Conservation (phyloP, 2,888 invertebrate species). For the Noctua janthe region DNA sequence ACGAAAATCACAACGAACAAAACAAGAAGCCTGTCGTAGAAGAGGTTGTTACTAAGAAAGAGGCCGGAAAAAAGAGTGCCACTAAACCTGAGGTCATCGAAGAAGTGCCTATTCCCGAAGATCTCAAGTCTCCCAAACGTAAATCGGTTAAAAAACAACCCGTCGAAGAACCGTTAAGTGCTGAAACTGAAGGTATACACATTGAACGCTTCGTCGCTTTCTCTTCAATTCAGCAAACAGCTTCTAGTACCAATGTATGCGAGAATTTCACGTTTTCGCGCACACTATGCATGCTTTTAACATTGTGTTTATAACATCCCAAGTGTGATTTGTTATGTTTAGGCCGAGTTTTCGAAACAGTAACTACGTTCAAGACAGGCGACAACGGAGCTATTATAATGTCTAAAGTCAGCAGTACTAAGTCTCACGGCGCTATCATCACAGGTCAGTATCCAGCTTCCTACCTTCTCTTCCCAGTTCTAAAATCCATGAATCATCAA, state of each 20-base stretch:
- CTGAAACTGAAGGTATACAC: constrained; percentile 88
- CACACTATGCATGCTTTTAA: constrained; percentile 86
- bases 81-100: constrained; percentile 83
- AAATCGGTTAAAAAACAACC: constrained; percentile 86
- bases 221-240: constrained; percentile 82
- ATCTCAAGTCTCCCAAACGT: constrained; percentile 82
- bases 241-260: constrained; percentile 77
- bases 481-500: constrained; percentile 69
- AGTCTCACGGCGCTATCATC: constrained; percentile 91
- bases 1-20: constrained; percentile 83
- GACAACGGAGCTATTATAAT: constrained; percentile 86
- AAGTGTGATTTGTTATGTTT: constrained; percentile 89
- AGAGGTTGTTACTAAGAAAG: constrained; percentile 77
- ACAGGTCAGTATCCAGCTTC: constrained; percentile 91
- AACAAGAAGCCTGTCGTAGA: constrained; percentile 77
- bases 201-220: constrained; percentile 82
- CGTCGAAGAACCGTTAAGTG: constrained; percentile 87
- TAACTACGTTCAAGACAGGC: constrained; percentile 89
- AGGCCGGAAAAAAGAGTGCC: constrained; percentile 77
- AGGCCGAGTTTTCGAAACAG: constrained; percentile 90
- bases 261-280: constrained; percentile 79
- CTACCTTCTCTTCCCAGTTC: constrained; percentile 79
- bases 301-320: constrained; percentile 85
- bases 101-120: constrained; percentile 82
- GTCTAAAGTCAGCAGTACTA: constrained; percentile 91